A percentile compares a stretch with the other conserved stretches of the same genome.
phyloP scores from a whole-genome alignment of 2,888 invertebrate genomes.

The Drosophila formosana region DNA sequence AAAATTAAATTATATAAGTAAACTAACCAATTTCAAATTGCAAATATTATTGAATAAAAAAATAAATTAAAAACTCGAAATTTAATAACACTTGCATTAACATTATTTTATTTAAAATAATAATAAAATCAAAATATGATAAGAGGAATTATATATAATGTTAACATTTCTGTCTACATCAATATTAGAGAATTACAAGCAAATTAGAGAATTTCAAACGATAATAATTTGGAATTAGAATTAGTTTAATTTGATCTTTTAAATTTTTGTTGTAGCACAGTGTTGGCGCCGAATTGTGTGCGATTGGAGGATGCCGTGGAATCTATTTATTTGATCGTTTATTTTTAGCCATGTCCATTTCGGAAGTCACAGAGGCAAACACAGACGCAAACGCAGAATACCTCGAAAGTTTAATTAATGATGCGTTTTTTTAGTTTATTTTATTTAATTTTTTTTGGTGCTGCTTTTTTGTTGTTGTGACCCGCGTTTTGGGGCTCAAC shows the following conservation, averaged over 20 bases:
- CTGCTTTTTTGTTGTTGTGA: constrained; percentile 7
- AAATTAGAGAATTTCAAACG: too few relatives aligned
- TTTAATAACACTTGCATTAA: too few relatives aligned
- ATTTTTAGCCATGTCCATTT: constrained; percentile 73
- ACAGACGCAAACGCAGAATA: constrained; percentile 36
- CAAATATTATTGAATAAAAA: too few relatives aligned
- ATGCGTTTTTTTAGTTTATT: constrained; percentile 49
- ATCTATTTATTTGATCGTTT: constrained; percentile 61
- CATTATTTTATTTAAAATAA: too few relatives aligned
- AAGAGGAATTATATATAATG: too few relatives aligned
- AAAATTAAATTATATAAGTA: too few relatives aligned
- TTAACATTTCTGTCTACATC: too few relatives aligned
- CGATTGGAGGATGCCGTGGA: constrained; percentile 55
- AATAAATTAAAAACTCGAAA: too few relatives aligned
- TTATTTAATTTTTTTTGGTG: constrained; percentile 4
- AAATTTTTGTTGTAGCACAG: constrained; percentile 3
- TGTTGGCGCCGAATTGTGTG: constrained; percentile 31
- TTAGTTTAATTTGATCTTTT: background rate
- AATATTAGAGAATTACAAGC: too few relatives aligned
- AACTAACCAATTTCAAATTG: too few relatives aligned
- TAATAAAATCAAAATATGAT: too few relatives aligned
- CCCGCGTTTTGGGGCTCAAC: constrained; percentile 17
- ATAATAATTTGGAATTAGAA: background rate
- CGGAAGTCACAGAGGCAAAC: constrained; percentile 63
- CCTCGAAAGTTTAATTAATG: constrained; percentile 69